Base-by-base conservation (phyloP, 1,140 invertebrate genomes). In the Drosophila bipectinata region DNA sequence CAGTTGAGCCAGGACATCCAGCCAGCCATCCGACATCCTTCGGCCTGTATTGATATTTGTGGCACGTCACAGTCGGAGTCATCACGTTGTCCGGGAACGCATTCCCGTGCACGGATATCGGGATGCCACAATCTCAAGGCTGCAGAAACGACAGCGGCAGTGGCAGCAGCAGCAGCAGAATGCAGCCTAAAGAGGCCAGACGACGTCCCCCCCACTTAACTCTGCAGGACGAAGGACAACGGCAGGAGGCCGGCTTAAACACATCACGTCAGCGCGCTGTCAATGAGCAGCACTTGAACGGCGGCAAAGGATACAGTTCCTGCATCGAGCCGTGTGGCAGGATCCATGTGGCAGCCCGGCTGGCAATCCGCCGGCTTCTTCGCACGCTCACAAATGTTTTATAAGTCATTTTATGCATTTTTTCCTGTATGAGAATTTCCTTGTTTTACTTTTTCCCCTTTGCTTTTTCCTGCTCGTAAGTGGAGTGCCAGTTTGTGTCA, bases 181-280 rank as follows among this genome's bases (percentile, higher is more conserved):
- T 66, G 48, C 79, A 87, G 74, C 83, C 82, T 75, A 81, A 81
- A 78, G 87, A 78, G 63, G 61, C 49, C 64, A 41, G 39, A 14
- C 41, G 1, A 2, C 8, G 9, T 37, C 34, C 34, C 34, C 9
- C 9, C 34, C 34, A 37, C 34, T 15, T n/a, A 12, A n/a, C 34
- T 37, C 82, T 75, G 26, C 56, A 66, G 55, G 21, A n/a, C 56
- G 26, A 24, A 26, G 21, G 18, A 26, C 8, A 55, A 32, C 14
- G 30, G 24, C 28, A 18, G 55, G 21, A 71, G 18, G 49, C 37
- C 67, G 61, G 48, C 66, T 62, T 79, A 84, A 85, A 81, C 76
- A 81, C 78, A 76, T 81, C 82, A 85, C 78, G 82, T 87, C 82
- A 87, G 74, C 69, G 78, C 41, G 77, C 78, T 85, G 82, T 87